Evolutionary conservation across 2,888 invertebrate genomes (phyloP).

Genomic region (Nymphalis c-album): DNA sequence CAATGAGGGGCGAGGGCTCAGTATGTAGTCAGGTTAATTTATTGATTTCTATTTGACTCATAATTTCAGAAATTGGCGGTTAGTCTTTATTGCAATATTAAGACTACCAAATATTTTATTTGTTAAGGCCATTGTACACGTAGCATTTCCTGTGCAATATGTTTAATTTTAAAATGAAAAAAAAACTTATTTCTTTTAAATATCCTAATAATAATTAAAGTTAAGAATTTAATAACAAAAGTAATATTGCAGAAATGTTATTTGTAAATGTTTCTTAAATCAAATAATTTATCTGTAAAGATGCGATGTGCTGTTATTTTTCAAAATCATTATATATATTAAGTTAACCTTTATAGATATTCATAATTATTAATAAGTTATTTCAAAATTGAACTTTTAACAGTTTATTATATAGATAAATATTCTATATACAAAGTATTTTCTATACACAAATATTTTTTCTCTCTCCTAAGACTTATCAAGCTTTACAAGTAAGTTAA

Average conservation of each 20-base stretch:
- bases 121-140: neutral
- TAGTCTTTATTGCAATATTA: too few species aligned
- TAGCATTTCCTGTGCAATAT: neutral
- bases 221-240: too few species aligned
- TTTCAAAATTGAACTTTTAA: neutral
- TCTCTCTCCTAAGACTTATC: slow-evolving; percentile 5
- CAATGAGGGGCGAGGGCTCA: too few species aligned
- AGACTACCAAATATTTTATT: neutral
- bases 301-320: neutral
- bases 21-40: too few species aligned
- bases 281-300: neutral
- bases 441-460: neutral
- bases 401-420: neutral
- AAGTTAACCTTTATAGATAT: too few species aligned
- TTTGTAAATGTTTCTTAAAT: too few species aligned
- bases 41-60: too few species aligned
- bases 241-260: too few species aligned
- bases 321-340: neutral
- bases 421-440: neutral
- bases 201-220: too few species aligned
- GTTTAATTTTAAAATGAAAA: neutral
- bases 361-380: too few species aligned
- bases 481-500: slow-evolving; percentile 6
- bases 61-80: too few species aligned
- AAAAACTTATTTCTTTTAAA: too few species aligned